Evolutionary conservation across 1,140 invertebrate species (phyloP).

Genomic region (Leptinotarsa lineolata): DNA sequence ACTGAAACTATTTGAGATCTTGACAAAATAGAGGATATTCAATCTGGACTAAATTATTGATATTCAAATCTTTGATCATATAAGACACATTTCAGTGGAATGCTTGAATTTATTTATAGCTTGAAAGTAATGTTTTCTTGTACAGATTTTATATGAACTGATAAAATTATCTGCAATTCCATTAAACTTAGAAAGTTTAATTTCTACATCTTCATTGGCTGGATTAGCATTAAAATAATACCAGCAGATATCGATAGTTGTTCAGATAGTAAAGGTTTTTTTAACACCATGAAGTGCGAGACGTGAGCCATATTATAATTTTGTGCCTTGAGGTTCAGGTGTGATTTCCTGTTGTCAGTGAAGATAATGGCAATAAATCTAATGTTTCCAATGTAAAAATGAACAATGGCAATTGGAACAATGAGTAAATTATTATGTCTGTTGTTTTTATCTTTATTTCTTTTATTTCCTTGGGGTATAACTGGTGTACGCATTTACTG

Average conservation of each 20-base stretch:
- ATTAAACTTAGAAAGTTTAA: constrained; percentile 24
- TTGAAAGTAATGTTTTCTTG: not conserved
- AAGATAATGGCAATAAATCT: constrained; percentile 29
- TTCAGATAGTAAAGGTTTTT: constrained; percentile 24
- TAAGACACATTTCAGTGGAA: too few species aligned
- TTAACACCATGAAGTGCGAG: constrained; percentile 23
- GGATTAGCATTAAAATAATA: constrained; percentile 18
- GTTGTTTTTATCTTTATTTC: constrained; percentile 36
- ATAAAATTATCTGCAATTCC: not conserved
- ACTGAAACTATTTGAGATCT: too few species aligned
- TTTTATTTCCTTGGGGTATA: constrained; percentile 17
- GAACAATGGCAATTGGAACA: constrained; percentile 27
- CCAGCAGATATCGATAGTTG: constrained; percentile 25
- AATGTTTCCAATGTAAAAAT: constrained; percentile 21
- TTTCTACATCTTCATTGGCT: constrained; percentile 25
- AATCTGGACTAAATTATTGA: too few species aligned
- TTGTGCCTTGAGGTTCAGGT: constrained; percentile 25
- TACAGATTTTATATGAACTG: not conserved
- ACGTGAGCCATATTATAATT: constrained; percentile 24
- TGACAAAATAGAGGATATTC: too few species aligned
- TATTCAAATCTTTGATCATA: too few species aligned
- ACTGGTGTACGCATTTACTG: not conserved
- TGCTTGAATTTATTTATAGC: not conserved
- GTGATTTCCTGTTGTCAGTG: constrained; percentile 24
- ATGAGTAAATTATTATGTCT: constrained; percentile 33